A percentile compares a stretch with the other conserved stretches of the same genome.
Conservation (phyloP, 2,888 invertebrate genomes). For the Eledone cirrhosa region DNA sequence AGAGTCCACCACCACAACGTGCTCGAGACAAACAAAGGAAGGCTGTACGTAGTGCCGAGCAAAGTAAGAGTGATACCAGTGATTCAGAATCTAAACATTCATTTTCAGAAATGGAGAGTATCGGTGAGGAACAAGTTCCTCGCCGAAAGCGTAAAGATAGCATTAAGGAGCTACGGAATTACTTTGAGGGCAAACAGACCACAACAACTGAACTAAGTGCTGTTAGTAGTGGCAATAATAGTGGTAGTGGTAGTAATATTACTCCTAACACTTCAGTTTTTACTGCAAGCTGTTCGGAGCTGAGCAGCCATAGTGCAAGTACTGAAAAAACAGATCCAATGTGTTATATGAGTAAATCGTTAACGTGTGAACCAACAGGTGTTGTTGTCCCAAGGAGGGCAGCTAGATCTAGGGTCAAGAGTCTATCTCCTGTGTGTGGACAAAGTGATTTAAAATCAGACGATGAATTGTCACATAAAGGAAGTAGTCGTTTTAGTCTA, state of each 20-base stretch:
- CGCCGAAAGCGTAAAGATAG: slow-evolving; percentile 54
- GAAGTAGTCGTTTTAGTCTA: slow-evolving; percentile 49
- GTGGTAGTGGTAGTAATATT: not conserved
- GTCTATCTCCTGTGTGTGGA: slow-evolving; percentile 29
- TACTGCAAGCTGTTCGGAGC: slow-evolving; percentile 32
- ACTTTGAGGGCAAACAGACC: slow-evolving; percentile 49
- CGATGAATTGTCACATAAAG: slow-evolving; percentile 34
- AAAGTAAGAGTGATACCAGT: slow-evolving; percentile 34
- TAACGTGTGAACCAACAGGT: slow-evolving; percentile 35
- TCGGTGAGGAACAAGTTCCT: slow-evolving; percentile 22
- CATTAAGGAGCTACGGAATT: slow-evolving; percentile 56
- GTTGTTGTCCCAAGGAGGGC: slow-evolving; percentile 43
- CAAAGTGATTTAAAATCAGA: slow-evolving; percentile 20
- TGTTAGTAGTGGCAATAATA: no score
- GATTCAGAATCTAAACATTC: slow-evolving; percentile 19
- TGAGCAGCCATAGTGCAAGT: slow-evolving; percentile 33
- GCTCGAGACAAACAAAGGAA: slow-evolving; percentile 12
- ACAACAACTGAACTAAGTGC: not conserved
- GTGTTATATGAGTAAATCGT: slow-evolving; percentile 31
- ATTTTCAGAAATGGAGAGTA: slow-evolving; percentile 13
- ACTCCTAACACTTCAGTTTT: not conserved
- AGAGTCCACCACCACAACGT: slow-evolving; percentile 27
- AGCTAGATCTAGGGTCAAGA: slow-evolving; percentile 36
- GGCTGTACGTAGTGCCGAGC: slow-evolving; percentile 32
- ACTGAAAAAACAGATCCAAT: slow-evolving; percentile 17